Base-by-base conservation (phyloP, 1,140 invertebrate species). In the Aphelinus atriplicis region DNA sequence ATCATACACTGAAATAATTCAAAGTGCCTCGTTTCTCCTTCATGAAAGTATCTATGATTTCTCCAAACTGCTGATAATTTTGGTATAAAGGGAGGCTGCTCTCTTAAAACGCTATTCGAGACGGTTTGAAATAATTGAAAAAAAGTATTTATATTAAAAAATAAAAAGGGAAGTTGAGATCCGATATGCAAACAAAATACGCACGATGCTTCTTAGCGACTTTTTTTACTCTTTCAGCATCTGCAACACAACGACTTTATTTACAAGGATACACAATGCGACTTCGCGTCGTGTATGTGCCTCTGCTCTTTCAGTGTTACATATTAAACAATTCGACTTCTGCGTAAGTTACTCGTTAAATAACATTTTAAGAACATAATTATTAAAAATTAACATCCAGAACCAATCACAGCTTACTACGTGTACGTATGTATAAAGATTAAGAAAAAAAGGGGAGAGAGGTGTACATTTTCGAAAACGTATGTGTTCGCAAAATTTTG, bases 341-440 rank as follows among this genome's bases (percentile, higher is more conserved):
- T 75, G 46, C 75, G 62, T 73, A 68, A 73, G 62, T 77, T 64
- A 79, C 6, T 78, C 56, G 67, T 80, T 81, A 78, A 80, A 82
- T 79, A 81, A 80, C 77, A 81, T 73, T 77, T 81, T 73, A 73
- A 73, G 66, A 77, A 73, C 66, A 73, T 73, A 65, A 67, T 81
- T 67, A 79, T 77, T 80, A 79, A 75, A 77, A 81, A 75, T 80
- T 80, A 76, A 81, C 79, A 79, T 78, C 78, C 78, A 79, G 73
- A 72, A 78, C 73, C 73, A 81, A 82, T 82, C 81, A 82, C 81
- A 82, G 80, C 76, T 81, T 81, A 79, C 72, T 73, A 77, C 75
- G 66, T 77, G 70, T 77, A 77, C 71, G 62, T 64, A 73, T 73
- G 75, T 76, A 76, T 76, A 76, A 76, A 72, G 63, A 71, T 71